Evolutionary conservation across 1,140 invertebrate species (phyloP).

Genomic region (Caerostris extrusa): DNA sequence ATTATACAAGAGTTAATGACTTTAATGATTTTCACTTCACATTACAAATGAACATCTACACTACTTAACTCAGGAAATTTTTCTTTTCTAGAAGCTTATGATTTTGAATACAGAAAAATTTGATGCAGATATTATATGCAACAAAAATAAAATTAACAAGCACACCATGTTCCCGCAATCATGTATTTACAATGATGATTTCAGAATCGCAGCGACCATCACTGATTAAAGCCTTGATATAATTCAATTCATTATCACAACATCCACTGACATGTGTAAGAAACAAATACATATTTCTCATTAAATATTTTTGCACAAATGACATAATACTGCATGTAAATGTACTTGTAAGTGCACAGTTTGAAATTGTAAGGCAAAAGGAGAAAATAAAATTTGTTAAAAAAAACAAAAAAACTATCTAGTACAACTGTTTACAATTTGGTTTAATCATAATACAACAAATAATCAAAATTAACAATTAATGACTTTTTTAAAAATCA

Average conservation of each 20-base stretch:
- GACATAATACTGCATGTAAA: not conserved
- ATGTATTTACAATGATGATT: slow-evolving; percentile 8
- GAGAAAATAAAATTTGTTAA: not conserved
- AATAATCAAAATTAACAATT: no score
- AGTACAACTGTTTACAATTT: no score
- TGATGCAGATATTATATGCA: not conserved
- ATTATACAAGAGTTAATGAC: slow-evolving; percentile 42
- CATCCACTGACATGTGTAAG: no score
- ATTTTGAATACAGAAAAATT: not conserved
- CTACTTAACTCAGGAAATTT: not conserved
- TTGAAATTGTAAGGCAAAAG: not conserved
- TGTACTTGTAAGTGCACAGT: not conserved
- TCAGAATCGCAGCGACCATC: not conserved
- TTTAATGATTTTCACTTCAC: slow-evolving; percentile 38
- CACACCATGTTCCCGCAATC: not conserved
- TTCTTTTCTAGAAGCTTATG: not conserved
- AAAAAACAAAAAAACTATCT: no score
- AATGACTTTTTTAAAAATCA: no score
- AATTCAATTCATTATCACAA: no score
- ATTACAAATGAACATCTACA: slow-evolving; percentile 28
- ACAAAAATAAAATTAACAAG: slow-evolving; percentile 1
- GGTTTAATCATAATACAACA: no score
- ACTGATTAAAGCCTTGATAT: not conserved
- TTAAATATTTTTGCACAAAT: not conserved
- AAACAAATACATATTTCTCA: no score